Base-by-base conservation (phyloP, 2,888 invertebrate genomes). In the Drosophila robusta region DNA sequence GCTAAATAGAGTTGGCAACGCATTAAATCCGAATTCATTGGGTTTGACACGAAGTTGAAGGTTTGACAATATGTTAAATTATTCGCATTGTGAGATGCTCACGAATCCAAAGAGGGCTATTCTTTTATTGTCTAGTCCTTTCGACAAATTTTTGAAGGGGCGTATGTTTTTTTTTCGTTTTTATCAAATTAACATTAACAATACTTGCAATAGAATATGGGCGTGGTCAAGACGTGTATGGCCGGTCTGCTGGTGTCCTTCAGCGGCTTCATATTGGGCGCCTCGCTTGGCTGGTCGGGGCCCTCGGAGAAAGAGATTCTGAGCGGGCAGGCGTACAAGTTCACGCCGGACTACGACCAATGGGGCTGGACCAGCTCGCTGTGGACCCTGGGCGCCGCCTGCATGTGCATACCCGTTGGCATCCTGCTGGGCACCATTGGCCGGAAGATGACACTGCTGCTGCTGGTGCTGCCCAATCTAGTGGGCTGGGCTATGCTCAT, bases 401-500 rank as follows among this genome's bases (percentile, higher is more conserved):
- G 93, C 0, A 93, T 95, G 32, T 95, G 96, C 86, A 93, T 96
- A 66, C 95, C 95, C 0, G 94, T 95, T 24, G 96, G 96, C 1
- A 90, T 93, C 5, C 90, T 94, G 9, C 94, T 95, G 89, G 95
- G 95, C 86, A 74, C 91, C 0, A 92, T 96, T 39, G 96, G 96
- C 11, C 93, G 96, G 39, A 96, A 95, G 90, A 92, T 92, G 38
- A 94, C 95, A 0, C 90, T 90, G 90, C 41, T 90, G 14, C 1
- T 60, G 0, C 29, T 90, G 18, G 75, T 85, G 6, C 22, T 95
- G 11, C 96, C 96, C 0, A 95, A 95, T 87, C 93, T 93, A 0
- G 18, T 95, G 1, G 96, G 96, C 12, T 96, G 96, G 96, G 89
- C 1, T 93, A 1, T 90, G 95, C 94, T 96, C 8, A 93, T 95